Base-by-base conservation (phyloP, 2,113 vertebrate species). In the Choloepus hoffmanni region DNA sequence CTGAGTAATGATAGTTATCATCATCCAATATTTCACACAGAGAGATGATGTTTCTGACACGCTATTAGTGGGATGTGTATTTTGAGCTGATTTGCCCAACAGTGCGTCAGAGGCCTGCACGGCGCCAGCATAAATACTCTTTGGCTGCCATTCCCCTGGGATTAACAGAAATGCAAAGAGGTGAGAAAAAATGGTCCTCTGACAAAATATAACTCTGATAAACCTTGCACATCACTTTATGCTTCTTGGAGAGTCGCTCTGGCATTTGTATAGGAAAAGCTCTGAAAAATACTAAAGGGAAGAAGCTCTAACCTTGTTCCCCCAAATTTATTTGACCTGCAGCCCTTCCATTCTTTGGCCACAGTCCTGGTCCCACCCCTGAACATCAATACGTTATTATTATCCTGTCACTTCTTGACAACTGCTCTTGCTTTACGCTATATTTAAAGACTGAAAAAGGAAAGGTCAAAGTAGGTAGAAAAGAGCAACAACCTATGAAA, bases 41-140 rank as follows among this genome's bases (percentile, higher is more conserved):
- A 73, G 48, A 1, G 12, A 11, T 16, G 28, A 43, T 28, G 12
- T 19, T 77, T 60, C n/a, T 55, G 58, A 72, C 19, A 7, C 13
- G 68, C 7, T 7, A 26, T 62, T 15, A 48, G 30, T 58, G 28
- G 33, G 24, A 18, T 36, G 19, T 19, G 4, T 28, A 72, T 40
- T 74, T 78, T 70, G 65, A 55, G 23, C 24, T 72, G 67, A 72
- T 23, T 95, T 92, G 74, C 79, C 68, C 63, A 84, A 90, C 50
- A 67, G 21, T 5, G 48, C 24, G 15, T n/a, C 13, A 72, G 53
- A 90, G 15, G 21, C 30, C 72, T 7, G 58, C 40, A 2, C 0
- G 16, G 19, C 76, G 28, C 24, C 48, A 24, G 6, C 45, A n/a
- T 11, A 58, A 1, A 21, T 58, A 68, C 45, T 63, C n/a, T 40